phyloP scores from a whole-genome alignment of 1,140 invertebrate genomes.

The Drosophila melanica region DNA sequence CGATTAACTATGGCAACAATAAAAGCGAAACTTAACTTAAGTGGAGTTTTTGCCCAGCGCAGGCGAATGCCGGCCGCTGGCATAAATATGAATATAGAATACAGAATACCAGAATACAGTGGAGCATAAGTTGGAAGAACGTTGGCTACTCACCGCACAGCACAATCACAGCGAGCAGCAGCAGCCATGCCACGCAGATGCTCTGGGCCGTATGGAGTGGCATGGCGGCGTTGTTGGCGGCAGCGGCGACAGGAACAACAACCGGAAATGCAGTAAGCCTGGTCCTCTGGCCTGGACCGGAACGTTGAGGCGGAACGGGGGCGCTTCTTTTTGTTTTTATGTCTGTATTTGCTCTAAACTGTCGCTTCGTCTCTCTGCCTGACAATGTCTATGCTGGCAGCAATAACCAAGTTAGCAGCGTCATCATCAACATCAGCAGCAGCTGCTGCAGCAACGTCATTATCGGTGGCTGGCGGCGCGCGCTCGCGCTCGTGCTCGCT shows the following conservation, averaged over 20 bases:
- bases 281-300: slow-evolving; percentile 24
- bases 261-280: slow-evolving; percentile 76
- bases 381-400: slow-evolving; percentile 61
- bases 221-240: slow-evolving; percentile 54
- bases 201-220: slow-evolving; percentile 58
- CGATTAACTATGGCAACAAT: slow-evolving; percentile 76
- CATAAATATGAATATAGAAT: slow-evolving; percentile 21
- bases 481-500: slow-evolving; percentile 21
- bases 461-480: slow-evolving; percentile 42
- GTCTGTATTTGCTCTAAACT: slow-evolving; percentile 23
- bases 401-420: slow-evolving; percentile 78
- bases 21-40: slow-evolving; percentile 53
- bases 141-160: slow-evolving; percentile 74
- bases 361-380: slow-evolving; percentile 19
- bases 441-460: slow-evolving; percentile 73
- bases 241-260: slow-evolving; percentile 64
- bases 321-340: slow-evolving; percentile 31
- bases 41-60: slow-evolving; percentile 25
- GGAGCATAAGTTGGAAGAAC: not conserved
- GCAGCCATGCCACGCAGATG: slow-evolving; percentile 64
- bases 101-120: slow-evolving; percentile 1
- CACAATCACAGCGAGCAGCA: slow-evolving; percentile 68
- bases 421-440: slow-evolving; percentile 70
- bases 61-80: slow-evolving; percentile 18
- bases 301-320: not conserved